These are phyloP conservation scores for Asarcornis scutulata DNA, from an alignment of 2,113 vertebrate genomes.

Conservation along the genomic window DNA sequence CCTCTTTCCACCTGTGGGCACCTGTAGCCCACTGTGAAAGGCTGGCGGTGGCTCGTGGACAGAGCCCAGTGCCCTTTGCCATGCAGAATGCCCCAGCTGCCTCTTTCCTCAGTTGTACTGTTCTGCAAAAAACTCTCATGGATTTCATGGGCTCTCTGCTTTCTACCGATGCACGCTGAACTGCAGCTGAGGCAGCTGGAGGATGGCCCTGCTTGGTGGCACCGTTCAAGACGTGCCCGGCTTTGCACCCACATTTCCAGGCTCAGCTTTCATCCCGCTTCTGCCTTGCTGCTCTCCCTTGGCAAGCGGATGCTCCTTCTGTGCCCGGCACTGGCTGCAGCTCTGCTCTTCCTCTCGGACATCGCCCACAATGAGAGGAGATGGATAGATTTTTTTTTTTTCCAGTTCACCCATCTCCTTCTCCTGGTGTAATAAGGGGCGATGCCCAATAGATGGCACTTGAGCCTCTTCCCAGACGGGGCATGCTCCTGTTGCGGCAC, in stretches of 20 bases:
- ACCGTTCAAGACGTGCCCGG: neutral
- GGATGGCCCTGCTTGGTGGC: neutral
- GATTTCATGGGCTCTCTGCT: neutral
- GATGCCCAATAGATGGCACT: constrained; percentile 59
- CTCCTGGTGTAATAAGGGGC: constrained; percentile 5
- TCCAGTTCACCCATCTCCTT: neutral
- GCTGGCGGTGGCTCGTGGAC: neutral
- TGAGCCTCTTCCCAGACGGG: neutral
- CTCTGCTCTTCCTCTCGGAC: neutral
- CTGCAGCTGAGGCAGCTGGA: neutral
- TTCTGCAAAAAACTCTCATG: neutral
- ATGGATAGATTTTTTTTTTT: neutral
- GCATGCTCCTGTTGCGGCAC: rapidly evolving
- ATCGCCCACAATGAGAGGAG: neutral
- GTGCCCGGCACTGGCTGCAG: neutral
- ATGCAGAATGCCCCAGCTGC: neutral
- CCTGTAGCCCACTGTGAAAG: neutral
- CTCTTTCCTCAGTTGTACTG: neutral
- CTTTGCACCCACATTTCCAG: neutral
- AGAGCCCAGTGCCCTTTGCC: neutral
- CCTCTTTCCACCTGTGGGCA: neutral
- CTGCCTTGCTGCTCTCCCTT: neutral
- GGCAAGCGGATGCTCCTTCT: neutral
- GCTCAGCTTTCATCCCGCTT: neutral
- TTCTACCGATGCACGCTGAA: neutral